These are phyloP conservation scores for Pollenia angustigena DNA, from an alignment of 2,888 invertebrate genomes.

Conservation along the genomic window DNA sequence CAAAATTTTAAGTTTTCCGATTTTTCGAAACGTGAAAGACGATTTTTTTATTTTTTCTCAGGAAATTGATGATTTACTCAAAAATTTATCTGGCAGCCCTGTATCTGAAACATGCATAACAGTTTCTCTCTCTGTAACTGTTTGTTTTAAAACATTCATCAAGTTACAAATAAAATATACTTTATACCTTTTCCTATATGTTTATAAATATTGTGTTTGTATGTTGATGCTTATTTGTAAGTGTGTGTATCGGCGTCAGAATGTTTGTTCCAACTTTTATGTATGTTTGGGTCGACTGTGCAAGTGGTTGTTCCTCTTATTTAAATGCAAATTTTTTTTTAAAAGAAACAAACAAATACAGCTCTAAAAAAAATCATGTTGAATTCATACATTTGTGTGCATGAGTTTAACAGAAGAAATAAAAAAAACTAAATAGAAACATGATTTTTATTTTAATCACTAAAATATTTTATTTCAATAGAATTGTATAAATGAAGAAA, in stretches of 20 bases:
- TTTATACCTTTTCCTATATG: neutral
- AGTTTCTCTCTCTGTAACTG: conserved; percentile 4
- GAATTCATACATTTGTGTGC: conserved; percentile 52
- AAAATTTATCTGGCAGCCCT: too few species aligned
- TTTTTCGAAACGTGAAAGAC: too few species aligned
- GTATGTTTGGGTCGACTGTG: conserved; percentile 45
- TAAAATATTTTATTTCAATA: conserved; percentile 69
- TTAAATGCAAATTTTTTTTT: conserved; percentile 65
- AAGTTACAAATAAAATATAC: conserved; percentile 22
- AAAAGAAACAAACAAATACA: conserved; percentile 51
- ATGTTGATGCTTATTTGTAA: neutral
- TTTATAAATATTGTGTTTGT: neutral
- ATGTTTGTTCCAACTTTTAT: conserved; percentile 19
- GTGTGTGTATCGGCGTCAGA: conserved; percentile 1
- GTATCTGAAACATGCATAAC: too few species aligned
- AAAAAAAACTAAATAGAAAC: conserved; percentile 33
- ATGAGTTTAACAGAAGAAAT: conserved; percentile 27
- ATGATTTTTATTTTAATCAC: conserved; percentile 66
- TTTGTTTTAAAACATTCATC: conserved; percentile 46
- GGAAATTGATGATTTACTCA: too few species aligned
- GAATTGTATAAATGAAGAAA: conserved; percentile 50
- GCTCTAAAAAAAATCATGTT: conserved; percentile 5
- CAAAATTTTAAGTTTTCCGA: too few species aligned
- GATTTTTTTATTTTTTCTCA: too few species aligned
- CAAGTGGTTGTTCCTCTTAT: conserved; percentile 55